Conservation (phyloP, 2,888 invertebrate genomes). For the Linnaemya vulpina region DNA sequence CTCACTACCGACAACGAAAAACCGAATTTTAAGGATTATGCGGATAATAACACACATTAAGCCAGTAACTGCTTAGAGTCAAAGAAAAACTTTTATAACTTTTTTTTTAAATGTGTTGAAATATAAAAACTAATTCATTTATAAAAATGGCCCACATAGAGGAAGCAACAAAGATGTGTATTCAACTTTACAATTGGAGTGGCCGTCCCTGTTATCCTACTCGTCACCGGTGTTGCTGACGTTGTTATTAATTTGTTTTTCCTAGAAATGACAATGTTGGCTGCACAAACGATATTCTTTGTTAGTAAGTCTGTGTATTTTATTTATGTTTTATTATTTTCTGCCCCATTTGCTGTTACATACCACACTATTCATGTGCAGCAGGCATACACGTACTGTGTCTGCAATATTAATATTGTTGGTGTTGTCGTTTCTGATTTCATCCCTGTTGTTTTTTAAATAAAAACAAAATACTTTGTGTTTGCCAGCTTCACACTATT, state of each 20-base stretch:
- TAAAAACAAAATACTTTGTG: slow-evolving; percentile 42
- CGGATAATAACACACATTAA: too few relatives aligned
- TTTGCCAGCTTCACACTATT: slow-evolving; percentile 32
- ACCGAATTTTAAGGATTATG: too few relatives aligned
- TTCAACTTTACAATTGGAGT: slow-evolving; percentile 4
- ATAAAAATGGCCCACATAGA: background rate
- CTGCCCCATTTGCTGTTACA: slow-evolving; percentile 17
- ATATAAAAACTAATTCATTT: slow-evolving; percentile 15
- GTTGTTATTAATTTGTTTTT: background rate
- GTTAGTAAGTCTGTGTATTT: slow-evolving; percentile 9
- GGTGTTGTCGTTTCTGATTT: background rate
- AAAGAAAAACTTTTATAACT: background rate
- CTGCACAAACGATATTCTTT: slow-evolving; percentile 28
- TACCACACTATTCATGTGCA: background rate
- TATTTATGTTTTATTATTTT: slow-evolving; percentile 18
- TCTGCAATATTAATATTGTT: slow-evolving; percentile 1
- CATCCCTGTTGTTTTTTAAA: background rate
- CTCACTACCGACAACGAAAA: too few relatives aligned
- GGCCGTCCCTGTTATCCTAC: background rate
- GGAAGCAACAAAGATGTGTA: slow-evolving; percentile 1
- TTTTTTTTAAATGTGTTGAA: background rate
- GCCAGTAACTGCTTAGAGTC: background rate
- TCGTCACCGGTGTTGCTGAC: slow-evolving; percentile 4
- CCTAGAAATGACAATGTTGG: slow-evolving; percentile 30
- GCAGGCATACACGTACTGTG: background rate